These are phyloP conservation scores for Botia kubotai DNA, from an alignment of 2,797 vertebrate genomes.

Conservation along the genomic window DNA sequence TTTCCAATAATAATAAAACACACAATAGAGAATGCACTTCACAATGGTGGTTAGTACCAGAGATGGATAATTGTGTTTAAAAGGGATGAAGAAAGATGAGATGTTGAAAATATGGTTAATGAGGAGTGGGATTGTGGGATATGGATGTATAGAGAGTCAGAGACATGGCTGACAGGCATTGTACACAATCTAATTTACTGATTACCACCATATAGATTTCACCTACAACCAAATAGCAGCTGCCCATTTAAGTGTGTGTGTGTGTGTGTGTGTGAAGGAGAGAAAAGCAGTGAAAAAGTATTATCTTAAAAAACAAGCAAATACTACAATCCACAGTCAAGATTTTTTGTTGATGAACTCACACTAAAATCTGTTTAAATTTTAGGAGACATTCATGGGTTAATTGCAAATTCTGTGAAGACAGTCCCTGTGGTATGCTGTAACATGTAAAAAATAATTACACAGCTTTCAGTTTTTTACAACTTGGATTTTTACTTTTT, in stretches of 20 bases:
- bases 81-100: constrained; percentile 1
- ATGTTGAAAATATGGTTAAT: constrained; percentile 13
- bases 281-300: constrained; percentile 26
- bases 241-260: constrained; percentile 45
- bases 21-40: neutral
- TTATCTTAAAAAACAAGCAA: constrained; percentile 44
- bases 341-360: too few species aligned
- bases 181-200: constrained; percentile 54
- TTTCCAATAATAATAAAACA: neutral
- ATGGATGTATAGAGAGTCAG: neutral
- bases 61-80: constrained; percentile 2
- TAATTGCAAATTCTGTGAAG: too few species aligned
- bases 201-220: constrained; percentile 58
- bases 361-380: too few species aligned
- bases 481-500: too few species aligned
- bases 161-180: constrained; percentile 21
- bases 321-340: constrained; percentile 25
- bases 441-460: too few species aligned
- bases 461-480: too few species aligned
- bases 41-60: neutral
- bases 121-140: neutral
- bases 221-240: constrained; percentile 55
- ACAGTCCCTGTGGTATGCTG: too few species aligned
- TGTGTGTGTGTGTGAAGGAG: constrained; percentile 34
- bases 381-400: too few species aligned